Evolutionary conservation across 2,797 vertebrate genomes (phyloP).

Genomic region (Hippopotamyrus pictus): DNA sequence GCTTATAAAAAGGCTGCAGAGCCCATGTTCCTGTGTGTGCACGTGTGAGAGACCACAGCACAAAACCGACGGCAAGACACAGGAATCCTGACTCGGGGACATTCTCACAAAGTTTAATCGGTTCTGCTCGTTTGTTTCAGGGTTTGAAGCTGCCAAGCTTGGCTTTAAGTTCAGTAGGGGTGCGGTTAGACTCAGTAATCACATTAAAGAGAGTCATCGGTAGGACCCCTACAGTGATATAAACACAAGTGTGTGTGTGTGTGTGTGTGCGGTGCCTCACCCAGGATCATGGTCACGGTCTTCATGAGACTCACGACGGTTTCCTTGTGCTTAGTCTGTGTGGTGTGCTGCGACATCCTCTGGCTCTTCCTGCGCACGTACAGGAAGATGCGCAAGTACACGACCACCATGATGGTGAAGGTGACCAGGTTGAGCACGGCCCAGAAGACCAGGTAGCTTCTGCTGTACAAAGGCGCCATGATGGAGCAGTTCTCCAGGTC

Average conservation of each 20-base stretch:
- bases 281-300: slow-evolving; percentile 83
- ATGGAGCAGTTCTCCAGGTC: slow-evolving; percentile 68
- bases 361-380: slow-evolving; percentile 70
- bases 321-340: slow-evolving; percentile 62
- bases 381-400: slow-evolving; percentile 79
- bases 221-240: neutral
- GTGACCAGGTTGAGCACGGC: slow-evolving; percentile 79
- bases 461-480: slow-evolving; percentile 79
- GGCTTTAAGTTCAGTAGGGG: neutral
- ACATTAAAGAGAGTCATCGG: neutral
- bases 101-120: neutral
- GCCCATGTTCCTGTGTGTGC: neutral
- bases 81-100: neutral
- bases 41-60: neutral
- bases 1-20: neutral
- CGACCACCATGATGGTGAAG: slow-evolving; percentile 77
- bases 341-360: slow-evolving; percentile 61
- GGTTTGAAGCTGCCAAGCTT: neutral
- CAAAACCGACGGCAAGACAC: neutral
- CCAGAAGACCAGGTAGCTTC: slow-evolving; percentile 85
- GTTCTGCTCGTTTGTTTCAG: neutral
- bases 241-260: neutral
- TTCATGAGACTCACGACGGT: slow-evolving; percentile 83
- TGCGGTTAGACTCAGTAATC: neutral
- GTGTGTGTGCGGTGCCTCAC: slow-evolving; percentile 55